These are phyloP conservation scores for Ctenicera cuprea DNA, from an alignment of 2,888 invertebrate species.

Conservation along the genomic window DNA sequence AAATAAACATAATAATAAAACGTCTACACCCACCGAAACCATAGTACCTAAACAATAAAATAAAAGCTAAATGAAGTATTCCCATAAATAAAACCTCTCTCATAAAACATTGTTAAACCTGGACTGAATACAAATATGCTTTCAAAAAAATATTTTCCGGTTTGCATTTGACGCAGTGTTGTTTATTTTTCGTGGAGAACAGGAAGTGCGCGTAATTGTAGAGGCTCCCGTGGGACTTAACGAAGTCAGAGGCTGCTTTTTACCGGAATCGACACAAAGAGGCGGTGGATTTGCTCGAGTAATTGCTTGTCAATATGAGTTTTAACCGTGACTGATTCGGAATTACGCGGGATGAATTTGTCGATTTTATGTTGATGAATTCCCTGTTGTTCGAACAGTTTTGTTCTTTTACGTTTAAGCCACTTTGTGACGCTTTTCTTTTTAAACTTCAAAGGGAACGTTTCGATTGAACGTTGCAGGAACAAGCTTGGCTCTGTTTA, in stretches of 20 bases:
- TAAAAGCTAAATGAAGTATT: slow-evolving; percentile 1
- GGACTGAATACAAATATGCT: slow-evolving; percentile 18
- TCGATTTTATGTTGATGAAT: slow-evolving; percentile 33
- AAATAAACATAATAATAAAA: not conserved
- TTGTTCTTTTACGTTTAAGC: slow-evolving; percentile 1
- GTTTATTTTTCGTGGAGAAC: slow-evolving; percentile 39
- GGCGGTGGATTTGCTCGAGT: slow-evolving; percentile 51
- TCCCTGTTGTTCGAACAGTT: slow-evolving; percentile 31
- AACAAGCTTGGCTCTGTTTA: slow-evolving; percentile 3
- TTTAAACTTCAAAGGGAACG: not conserved
- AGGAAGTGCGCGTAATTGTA: slow-evolving; percentile 49
- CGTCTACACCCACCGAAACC: not conserved
- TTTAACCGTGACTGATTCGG: slow-evolving; percentile 46
- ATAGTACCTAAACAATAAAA: not conserved
- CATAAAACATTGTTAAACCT: slow-evolving; percentile 20
- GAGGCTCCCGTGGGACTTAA: slow-evolving; percentile 43
- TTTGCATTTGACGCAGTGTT: slow-evolving; percentile 37
- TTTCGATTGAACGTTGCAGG: not conserved
- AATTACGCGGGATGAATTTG: slow-evolving; percentile 33
- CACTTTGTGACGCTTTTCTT: slow-evolving; percentile 20
- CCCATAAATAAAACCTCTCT: slow-evolving; percentile 11
- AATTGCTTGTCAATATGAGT: slow-evolving; percentile 53
- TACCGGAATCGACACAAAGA: slow-evolving; percentile 50
- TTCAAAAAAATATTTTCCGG: slow-evolving; percentile 26
- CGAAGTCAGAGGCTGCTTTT: slow-evolving; percentile 50